These are phyloP conservation scores for Brachyhypopomus occidentalis DNA, from an alignment of 2,113 vertebrate genomes.

Conservation along the genomic window DNA sequence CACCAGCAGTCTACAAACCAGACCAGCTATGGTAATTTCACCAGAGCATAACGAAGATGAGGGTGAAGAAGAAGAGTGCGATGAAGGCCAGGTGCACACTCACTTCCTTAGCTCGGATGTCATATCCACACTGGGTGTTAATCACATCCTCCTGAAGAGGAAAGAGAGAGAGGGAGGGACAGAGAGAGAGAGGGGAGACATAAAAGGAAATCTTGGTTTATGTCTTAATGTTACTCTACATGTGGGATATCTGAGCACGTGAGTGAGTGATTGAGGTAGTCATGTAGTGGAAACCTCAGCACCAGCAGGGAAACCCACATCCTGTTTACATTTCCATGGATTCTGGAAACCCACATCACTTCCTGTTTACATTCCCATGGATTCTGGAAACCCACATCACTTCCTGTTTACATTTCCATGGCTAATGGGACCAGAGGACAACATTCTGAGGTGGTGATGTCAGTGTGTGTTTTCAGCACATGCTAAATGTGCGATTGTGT, in stretches of 20 bases:
- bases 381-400: constrained; percentile 2
- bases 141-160: constrained; percentile 92
- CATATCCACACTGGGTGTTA: constrained; percentile 98
- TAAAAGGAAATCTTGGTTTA: not conserved
- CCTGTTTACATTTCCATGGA: constrained; percentile 46
- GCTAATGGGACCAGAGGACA: not conserved
- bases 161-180: not conserved
- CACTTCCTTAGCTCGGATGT: constrained; percentile 93
- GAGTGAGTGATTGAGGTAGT: no score
- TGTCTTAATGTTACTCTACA: no score
- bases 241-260: no score
- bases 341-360: constrained; percentile 8
- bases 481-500: not conserved
- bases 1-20: no score
- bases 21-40: no score
- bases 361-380: constrained; percentile 47
- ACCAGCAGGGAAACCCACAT: not conserved
- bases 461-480: not conserved
- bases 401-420: constrained; percentile 48
- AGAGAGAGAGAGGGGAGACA: not conserved
- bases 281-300: no score
- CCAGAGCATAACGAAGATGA: no score
- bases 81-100: constrained; percentile 60
- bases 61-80: not conserved
- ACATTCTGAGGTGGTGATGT: not conserved